Evolutionary conservation across 2,888 invertebrate species (phyloP).

Genomic region (Cyclophora punctaria): DNA sequence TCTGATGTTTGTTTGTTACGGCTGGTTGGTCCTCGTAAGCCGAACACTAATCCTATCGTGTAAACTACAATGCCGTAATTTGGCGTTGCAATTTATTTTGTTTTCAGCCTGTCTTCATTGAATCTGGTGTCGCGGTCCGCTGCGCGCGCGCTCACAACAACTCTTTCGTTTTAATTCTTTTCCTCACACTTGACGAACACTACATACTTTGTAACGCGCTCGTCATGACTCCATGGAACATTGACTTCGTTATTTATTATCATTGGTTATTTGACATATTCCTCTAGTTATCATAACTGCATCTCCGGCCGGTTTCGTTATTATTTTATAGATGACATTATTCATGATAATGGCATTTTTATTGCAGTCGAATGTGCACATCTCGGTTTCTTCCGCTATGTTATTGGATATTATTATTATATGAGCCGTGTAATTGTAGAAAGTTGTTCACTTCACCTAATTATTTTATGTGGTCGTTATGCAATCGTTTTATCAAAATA

Average conservation of each 20-base stretch:
- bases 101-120: constrained; percentile 45
- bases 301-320: neutral
- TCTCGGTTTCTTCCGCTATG: constrained; percentile 27
- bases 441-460: constrained; percentile 30
- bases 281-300: neutral
- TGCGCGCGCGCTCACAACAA: constrained; percentile 31
- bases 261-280: constrained; percentile 5
- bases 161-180: constrained; percentile 35
- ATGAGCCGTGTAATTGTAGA: constrained; percentile 21
- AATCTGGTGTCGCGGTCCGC: constrained; percentile 39
- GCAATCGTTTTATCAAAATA: constrained; percentile 6
- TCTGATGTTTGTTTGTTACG: constrained; percentile 70
- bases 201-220: too few species aligned
- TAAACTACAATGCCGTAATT: constrained; percentile 55
- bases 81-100: constrained; percentile 54
- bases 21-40: constrained; percentile 50
- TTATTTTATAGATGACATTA: constrained; percentile 6
- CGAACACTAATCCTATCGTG: constrained; percentile 55
- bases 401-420: constrained; percentile 22
- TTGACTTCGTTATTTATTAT: constrained; percentile 13
- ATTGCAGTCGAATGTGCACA: constrained; percentile 25
- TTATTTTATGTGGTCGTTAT: constrained; percentile 21
- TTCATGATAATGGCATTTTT: constrained; percentile 26
- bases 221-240: constrained; percentile 4
- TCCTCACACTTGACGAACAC: constrained; percentile 9